A percentile compares a stretch with the other conserved stretches of the same genome.
These are phyloP conservation scores for Aphyosemion australe DNA, from an alignment of 2,113 vertebrate species.

Conservation along the genomic window DNA sequence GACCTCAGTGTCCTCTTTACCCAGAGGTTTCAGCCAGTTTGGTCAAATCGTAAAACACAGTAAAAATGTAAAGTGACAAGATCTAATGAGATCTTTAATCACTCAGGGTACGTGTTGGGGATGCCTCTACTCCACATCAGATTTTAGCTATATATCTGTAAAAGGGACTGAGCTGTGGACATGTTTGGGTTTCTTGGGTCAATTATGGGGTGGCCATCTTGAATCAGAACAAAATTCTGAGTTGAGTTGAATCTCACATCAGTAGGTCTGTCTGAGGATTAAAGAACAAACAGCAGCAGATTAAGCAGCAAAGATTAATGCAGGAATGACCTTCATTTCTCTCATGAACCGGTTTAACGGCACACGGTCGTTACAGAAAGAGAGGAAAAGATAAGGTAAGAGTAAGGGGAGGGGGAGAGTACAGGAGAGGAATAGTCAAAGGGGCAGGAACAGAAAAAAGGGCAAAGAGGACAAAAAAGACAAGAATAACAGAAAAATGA, in stretches of 20 bases:
- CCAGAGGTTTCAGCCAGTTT: too few relatives aligned
- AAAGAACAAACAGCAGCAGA: conserved; percentile 1
- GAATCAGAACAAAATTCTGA: background rate
- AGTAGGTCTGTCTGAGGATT: background rate
- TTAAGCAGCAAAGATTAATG: background rate
- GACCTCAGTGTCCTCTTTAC: too few relatives aligned
- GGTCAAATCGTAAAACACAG: too few relatives aligned
- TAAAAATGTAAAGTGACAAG: too few relatives aligned
- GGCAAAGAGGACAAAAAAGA: conserved; percentile 9
- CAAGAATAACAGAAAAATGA: conserved; percentile 11
- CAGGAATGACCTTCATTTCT: conserved; percentile 64
- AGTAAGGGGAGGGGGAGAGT: conserved; percentile 29
- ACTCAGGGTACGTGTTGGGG: too few relatives aligned
- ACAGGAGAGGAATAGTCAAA: conserved; percentile 37
- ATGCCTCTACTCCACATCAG: too few relatives aligned
- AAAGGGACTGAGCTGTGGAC: too few relatives aligned
- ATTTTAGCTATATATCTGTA: too few relatives aligned
- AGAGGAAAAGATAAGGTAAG: conserved; percentile 36
- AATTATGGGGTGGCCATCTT: too few relatives aligned
- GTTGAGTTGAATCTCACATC: background rate
- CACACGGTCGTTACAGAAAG: conserved; percentile 25
- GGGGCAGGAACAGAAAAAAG: conserved; percentile 30
- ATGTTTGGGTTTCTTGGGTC: too few relatives aligned
- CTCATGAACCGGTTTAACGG: conserved; percentile 45
- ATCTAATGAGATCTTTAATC: too few relatives aligned